Percentiles rank a stretch among this genome's conserved stretches.
These are phyloP conservation scores for Panzeria rudis DNA, from an alignment of 2,888 invertebrate genomes.

Conservation along the genomic window DNA sequence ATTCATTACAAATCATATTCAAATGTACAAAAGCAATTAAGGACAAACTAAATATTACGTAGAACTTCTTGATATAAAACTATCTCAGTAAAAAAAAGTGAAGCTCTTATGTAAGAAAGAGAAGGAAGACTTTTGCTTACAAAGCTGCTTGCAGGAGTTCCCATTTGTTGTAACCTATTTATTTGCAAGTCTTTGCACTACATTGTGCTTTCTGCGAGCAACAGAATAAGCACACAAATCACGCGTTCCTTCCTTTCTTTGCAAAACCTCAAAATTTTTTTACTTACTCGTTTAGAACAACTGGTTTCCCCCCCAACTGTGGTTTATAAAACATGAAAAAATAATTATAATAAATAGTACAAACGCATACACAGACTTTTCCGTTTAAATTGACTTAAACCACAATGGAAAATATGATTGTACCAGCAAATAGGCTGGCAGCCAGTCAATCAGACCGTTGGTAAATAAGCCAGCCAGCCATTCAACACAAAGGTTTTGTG, in stretches of 20 bases:
- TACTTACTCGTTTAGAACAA: too few relatives aligned
- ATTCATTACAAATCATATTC: slow-evolving; percentile 11
- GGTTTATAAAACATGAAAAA: neutral
- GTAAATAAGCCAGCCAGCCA: neutral
- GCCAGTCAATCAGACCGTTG: slow-evolving; percentile 3
- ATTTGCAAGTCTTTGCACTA: too few relatives aligned
- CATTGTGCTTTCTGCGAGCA: too few relatives aligned
- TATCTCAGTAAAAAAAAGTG: neutral
- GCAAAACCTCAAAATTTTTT: too few relatives aligned
- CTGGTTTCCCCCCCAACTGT: neutral
- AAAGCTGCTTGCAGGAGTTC: neutral
- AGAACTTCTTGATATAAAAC: slow-evolving; percentile 20
- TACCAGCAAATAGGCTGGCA: neutral
- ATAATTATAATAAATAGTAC: slow-evolving; percentile 5
- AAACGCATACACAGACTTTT: neutral
- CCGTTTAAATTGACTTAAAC: slow-evolving; percentile 22
- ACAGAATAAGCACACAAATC: too few relatives aligned
- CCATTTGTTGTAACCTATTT: too few relatives aligned
- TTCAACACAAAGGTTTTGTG: too few relatives aligned
- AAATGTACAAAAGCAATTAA: neutral
- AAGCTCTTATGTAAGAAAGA: neutral
- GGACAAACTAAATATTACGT: neutral
- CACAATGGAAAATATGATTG: slow-evolving; percentile 8
- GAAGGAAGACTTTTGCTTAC: neutral
- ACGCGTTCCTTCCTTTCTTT: too few relatives aligned